Evolutionary conservation across 2,888 invertebrate genomes (phyloP).

Genomic region (Rhagonycha fulva): DNA sequence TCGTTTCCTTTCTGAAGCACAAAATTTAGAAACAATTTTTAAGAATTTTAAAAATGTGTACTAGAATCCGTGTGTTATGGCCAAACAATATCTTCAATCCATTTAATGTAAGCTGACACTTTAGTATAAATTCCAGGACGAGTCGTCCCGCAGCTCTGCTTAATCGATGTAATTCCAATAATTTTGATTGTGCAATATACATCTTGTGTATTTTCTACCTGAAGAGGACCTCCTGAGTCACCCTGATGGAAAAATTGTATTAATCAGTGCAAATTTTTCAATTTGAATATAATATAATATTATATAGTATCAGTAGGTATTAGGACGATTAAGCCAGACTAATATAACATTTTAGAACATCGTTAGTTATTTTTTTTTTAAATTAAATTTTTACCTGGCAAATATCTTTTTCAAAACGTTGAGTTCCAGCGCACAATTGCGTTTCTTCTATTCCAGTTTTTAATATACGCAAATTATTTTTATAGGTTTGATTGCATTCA

Average conservation of each 20-base stretch:
- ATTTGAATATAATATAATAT: not conserved
- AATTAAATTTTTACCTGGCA: slow-evolving; percentile 35
- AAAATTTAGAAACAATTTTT: too few species aligned
- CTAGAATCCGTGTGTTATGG: slow-evolving; percentile 39
- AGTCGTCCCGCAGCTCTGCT: slow-evolving; percentile 49
- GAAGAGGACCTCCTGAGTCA: slow-evolving; percentile 67
- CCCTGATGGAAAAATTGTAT: slow-evolving; percentile 53
- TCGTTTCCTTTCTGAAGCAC: too few species aligned
- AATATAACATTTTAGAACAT: too few species aligned
- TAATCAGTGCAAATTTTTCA: not conserved
- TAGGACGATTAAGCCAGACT: too few species aligned
- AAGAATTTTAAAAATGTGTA: too few species aligned
- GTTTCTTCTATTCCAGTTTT: slow-evolving; percentile 31
- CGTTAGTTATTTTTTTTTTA: not conserved
- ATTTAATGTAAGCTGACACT: slow-evolving; percentile 52
- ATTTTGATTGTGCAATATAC: slow-evolving; percentile 52
- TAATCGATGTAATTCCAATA: slow-evolving; percentile 56
- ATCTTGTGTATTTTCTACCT: slow-evolving; percentile 39
- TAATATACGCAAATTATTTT: slow-evolving; percentile 32
- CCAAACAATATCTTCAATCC: slow-evolving; percentile 44
- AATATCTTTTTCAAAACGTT: slow-evolving; percentile 34
- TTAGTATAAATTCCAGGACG: slow-evolving; percentile 56
- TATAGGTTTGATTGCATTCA: slow-evolving; percentile 27
- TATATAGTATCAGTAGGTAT: too few species aligned
- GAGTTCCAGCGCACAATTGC: slow-evolving; percentile 42